A percentile compares a stretch with the other conserved stretches of the same genome.
These are phyloP conservation scores for Anguilla pacifica DNA, from an alignment of 2,797 vertebrate species.

Conservation along the genomic window DNA sequence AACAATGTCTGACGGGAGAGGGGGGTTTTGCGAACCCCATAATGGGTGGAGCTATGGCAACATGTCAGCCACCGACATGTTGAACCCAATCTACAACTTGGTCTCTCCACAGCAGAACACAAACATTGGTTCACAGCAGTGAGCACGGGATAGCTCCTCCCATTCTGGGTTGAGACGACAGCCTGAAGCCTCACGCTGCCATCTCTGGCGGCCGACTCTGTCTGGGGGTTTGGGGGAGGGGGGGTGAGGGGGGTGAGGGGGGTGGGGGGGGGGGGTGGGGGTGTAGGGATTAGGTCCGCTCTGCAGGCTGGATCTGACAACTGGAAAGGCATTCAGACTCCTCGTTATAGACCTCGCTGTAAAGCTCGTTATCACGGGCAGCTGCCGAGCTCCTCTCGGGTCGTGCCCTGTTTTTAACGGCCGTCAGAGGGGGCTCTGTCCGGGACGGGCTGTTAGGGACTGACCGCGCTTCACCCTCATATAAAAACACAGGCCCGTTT, in stretches of 20 bases:
- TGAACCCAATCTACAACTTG: not conserved
- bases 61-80: not conserved
- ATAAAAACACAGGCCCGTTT: not conserved
- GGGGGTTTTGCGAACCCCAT: not conserved
- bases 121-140: too few species aligned
- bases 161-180: not conserved
- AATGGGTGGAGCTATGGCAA: not conserved
- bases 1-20: too few species aligned
- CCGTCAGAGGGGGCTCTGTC: not conserved
- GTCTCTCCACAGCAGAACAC: not conserved
- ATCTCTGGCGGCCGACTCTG: not conserved
- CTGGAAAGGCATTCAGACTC: conserved; percentile 24
- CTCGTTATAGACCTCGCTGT: conserved; percentile 34
- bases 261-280: not conserved
- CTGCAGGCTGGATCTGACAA: conserved; percentile 23
- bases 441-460: not conserved
- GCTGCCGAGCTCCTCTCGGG: not conserved
- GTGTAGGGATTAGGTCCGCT: conserved; percentile 27
- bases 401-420: not conserved
- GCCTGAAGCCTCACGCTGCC: not conserved
- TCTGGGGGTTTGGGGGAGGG: not conserved
- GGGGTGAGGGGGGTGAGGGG: not conserved
- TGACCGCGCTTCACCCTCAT: not conserved
- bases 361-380: conserved; percentile 27
- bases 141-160: not conserved